Conservation (phyloP, 2,113 vertebrate genomes). For the Triplophysa dalaica region DNA sequence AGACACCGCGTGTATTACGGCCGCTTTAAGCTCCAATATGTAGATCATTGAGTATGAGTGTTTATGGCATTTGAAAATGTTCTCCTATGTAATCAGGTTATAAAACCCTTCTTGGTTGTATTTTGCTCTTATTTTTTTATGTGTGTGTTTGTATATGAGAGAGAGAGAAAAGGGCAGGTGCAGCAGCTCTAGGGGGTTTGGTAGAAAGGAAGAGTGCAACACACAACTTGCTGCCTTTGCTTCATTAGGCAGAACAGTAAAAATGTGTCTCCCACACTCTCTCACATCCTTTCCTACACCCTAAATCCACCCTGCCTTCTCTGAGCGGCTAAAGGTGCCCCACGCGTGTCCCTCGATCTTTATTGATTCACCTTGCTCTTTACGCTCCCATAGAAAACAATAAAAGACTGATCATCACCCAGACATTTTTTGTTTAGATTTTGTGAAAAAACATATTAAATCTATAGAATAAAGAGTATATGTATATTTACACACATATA, state of each 20-base stretch:
- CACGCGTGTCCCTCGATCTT: neutral
- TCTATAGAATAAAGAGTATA: too few species aligned
- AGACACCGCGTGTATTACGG: too few species aligned
- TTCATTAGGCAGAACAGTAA: slow-evolving; percentile 3
- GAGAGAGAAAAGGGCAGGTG: neutral
- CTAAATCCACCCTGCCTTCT: neutral
- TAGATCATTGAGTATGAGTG: too few species aligned
- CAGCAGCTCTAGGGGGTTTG: slow-evolving; percentile 10
- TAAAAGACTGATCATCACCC: too few species aligned
- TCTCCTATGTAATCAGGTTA: neutral
- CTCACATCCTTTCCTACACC: neutral
- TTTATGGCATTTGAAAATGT: too few species aligned
- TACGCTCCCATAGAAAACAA: neutral
- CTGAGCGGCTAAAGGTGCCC: neutral
- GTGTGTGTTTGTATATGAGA: neutral
- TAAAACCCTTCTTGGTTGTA: neutral
- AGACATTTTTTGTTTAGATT: too few species aligned
- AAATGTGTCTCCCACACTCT: neutral
- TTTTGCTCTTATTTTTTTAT: neutral
- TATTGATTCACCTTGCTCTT: slow-evolving; percentile 30
- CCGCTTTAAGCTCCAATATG: too few species aligned
- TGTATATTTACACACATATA: too few species aligned
- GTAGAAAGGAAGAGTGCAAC: neutral
- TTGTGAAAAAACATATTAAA: too few species aligned
- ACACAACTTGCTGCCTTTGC: neutral